Base-by-base conservation (phyloP, 2,113 vertebrate genomes). In the Rhinopomastus cyanomelas region DNA sequence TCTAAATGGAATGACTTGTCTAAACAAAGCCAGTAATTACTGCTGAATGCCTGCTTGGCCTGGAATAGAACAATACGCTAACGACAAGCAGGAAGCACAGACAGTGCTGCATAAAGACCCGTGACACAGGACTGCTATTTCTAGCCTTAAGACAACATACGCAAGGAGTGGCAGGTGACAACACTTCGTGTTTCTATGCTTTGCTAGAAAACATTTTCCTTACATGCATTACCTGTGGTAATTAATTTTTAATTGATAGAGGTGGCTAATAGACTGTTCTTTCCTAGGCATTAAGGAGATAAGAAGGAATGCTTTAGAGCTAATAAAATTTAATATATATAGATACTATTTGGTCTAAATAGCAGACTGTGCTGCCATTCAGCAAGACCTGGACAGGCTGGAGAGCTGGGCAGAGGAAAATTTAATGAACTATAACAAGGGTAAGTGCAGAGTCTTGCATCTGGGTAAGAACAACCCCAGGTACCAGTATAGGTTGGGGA, bases 11-110 rank as follows among this genome's bases (percentile, higher is more conserved):
- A 75, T 42, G 9, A 80, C 57, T 86, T 93, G 42, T 89, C 85
- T 85, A 88, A 92, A 71, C 56, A 93, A 95, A 88, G 51, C 42
- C 94, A 86, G 69, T 80, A 89, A 93, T 94, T 94, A 92, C 16
- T 59, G 60, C 57, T 88, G 75, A 89, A 88, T 64, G 73, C 55
- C 78, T 85, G 27, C 57, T 39, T 52, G 66, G 81, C 84, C 85
- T 67, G 75, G 55, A 95, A 94, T 68, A 90, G 82, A 81, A 26
- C 72, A 88, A 81, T 62, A 49, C 27, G 51, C 15, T 66, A 93
- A 86, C 53, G 62, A 67, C 72, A 85, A 52, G 53, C 42, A 34
- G 36, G 34, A 82, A 72, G 66, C 16, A 81, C 15, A 90, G 92
- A 87, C 46, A 90, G 66, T 77, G 37, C 42, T 34, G 48, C 12